phyloP scores from a whole-genome alignment of 2,888 invertebrate genomes.

The Synergus umbraculus region DNA sequence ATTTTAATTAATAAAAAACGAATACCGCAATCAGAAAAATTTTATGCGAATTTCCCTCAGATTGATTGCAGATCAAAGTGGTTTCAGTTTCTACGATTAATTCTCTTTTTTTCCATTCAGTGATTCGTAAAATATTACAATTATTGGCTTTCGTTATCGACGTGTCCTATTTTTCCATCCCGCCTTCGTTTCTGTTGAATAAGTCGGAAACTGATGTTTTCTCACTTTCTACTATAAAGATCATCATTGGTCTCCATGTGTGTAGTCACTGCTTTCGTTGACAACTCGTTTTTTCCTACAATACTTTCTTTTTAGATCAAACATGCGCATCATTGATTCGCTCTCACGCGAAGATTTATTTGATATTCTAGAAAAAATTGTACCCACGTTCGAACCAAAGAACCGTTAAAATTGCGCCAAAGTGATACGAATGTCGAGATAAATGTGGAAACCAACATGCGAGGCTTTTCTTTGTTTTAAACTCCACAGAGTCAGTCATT shows the following conservation, averaged over 20 bases:
- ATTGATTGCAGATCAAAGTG: constrained; percentile 5
- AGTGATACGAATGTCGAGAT: neutral
- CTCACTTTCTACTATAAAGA: constrained; percentile 60
- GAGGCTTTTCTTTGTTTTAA: constrained; percentile 12
- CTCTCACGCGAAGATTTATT: neutral
- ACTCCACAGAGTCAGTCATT: constrained; percentile 17
- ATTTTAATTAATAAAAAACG: neutral
- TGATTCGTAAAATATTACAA: constrained; percentile 42
- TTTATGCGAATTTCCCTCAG: neutral
- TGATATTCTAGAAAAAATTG: constrained; percentile 26
- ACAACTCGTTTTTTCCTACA: constrained; percentile 17
- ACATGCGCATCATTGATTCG: neutral
- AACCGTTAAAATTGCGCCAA: constrained; percentile 37
- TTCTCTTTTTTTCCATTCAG: constrained; percentile 8
- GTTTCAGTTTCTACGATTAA: constrained; percentile 31
- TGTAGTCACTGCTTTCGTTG: constrained; percentile 24
- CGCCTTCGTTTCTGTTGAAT: constrained; percentile 46
- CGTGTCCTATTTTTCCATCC: constrained; percentile 63
- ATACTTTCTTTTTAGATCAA: constrained; percentile 20
- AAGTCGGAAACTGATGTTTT: constrained; percentile 52
- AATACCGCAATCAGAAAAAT: neutral
- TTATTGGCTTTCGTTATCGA: constrained; percentile 64
- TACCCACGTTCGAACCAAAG: constrained; percentile 14
- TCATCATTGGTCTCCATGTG: constrained; percentile 23
- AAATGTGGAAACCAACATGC: constrained; percentile 14